A percentile compares a stretch with the other conserved stretches of the same genome.
These are phyloP conservation scores for Ginglymostoma cirratum DNA, from an alignment of 2,113 vertebrate species.

Conservation along the genomic window DNA sequence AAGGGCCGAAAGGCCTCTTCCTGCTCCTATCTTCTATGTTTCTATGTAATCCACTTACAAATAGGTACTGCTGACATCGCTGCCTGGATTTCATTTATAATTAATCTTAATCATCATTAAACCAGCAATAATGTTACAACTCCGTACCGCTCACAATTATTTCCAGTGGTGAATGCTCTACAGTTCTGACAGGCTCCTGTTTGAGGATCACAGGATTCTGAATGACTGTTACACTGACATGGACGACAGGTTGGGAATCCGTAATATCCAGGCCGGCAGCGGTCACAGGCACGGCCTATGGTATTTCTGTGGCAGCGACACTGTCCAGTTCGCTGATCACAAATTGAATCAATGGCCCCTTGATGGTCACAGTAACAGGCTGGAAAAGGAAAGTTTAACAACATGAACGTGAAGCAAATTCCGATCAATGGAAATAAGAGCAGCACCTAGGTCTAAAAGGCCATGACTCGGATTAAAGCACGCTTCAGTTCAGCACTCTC, in stretches of 20 bases:
- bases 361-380: conserved; percentile 68
- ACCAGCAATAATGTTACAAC: not conserved
- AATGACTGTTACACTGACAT: conserved; percentile 61
- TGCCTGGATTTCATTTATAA: not conserved
- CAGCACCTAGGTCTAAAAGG: not conserved
- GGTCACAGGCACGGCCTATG: conserved; percentile 60
- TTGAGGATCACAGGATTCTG: conserved; percentile 61
- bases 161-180: conserved; percentile 55
- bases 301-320: conserved; percentile 62
- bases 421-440: not conserved
- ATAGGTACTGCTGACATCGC: not conserved
- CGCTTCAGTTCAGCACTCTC: not conserved
- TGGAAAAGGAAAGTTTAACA: conserved; percentile 47
- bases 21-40: too few relatives aligned
- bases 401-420: not conserved
- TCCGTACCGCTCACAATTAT: conserved; percentile 62
- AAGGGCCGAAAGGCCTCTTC: too few relatives aligned
- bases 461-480: not conserved
- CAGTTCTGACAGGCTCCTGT: conserved; percentile 65
- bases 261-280: conserved; percentile 61
- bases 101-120: not conserved
- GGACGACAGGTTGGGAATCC: conserved; percentile 69
- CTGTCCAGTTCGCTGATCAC: conserved; percentile 69
- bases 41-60: not conserved
- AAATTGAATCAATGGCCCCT: conserved; percentile 59